Percentiles rank a stretch among this genome's conserved stretches.
phyloP scores from a whole-genome alignment of 2,888 invertebrate genomes.

The Stenoptilia bipunctidactyla region DNA sequence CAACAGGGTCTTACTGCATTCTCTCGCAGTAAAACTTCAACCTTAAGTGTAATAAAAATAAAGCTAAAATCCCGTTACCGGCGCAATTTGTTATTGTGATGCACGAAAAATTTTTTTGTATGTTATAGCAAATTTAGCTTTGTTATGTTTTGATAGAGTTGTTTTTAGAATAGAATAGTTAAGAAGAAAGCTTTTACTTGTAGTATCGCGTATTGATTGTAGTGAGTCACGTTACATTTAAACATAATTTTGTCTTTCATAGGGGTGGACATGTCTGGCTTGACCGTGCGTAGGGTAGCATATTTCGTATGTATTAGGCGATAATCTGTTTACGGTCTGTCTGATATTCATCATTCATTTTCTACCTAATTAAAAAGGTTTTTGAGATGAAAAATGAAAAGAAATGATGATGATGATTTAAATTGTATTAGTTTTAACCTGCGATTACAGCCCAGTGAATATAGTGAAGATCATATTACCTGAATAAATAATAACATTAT shows the following conservation, averaged over 20 bases:
- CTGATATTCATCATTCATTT: no score
- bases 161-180: constrained; percentile 21
- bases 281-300: constrained; percentile 27
- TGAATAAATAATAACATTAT: no score
- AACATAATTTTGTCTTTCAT: constrained; percentile 65
- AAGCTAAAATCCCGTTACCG: constrained; percentile 20
- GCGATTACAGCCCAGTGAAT: no score
- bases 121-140: constrained; percentile 23
- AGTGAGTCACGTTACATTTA: constrained; percentile 65
- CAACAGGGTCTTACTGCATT: constrained; percentile 33
- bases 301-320: no score
- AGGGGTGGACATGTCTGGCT: constrained; percentile 44
- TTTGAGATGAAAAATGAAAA: no score
- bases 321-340: no score
- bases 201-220: constrained; percentile 69
- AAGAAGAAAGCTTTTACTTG: constrained; percentile 58
- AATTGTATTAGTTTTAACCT: no score
- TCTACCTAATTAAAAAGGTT: no score
- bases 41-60: neutral
- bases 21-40: constrained; percentile 8
- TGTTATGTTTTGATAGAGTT: constrained; percentile 24
- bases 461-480: no score
- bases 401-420: no score
- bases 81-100: constrained; percentile 43
- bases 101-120: constrained; percentile 33